Evolutionary conservation across 2,888 invertebrate genomes (phyloP), one percentile per base, ranked within the genome.

Genomic region (Eutolmus rufibarbis): DNA sequence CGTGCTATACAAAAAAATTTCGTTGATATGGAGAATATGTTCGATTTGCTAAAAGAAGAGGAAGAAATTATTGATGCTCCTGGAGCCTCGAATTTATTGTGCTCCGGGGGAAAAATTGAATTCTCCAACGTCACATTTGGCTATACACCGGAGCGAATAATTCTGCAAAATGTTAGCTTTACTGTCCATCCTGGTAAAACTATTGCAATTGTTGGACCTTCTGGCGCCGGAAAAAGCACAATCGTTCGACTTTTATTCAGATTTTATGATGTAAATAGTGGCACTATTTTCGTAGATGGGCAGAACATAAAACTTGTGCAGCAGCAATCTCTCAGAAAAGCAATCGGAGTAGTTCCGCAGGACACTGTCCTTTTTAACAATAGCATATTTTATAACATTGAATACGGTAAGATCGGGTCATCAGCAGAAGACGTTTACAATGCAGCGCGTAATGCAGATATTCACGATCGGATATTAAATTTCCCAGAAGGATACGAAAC

Each of bases 11-110:
- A 99, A 92, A 98, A 97, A 93, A 97, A 98, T 91, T 99, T 99
- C 91, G 96, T 99, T 23, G 99, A 99, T 91, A 99, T 99, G 99
- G 99, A 99, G 93, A 99, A 99, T 92, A 99, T 99, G 99, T 98
- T 99, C 92, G 98, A 99, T 90, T 93, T 99, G 89, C 94, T 99
- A 90, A 95, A 96, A 57, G 97, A 98, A 91, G 95, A 96, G 76
- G 95, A 96, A 86, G 98, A 99, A 93, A 95, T 99, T 34, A 94
- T 95, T 3, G 98, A 99, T 93, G 95, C 95, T 0, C 95, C 96
- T 0, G 96, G 96, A 86, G 98, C 98, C 9, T 94, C 95, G 0
- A 95, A 95, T 0, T 92, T 99, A 79, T 87, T 91, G 1, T 91
- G 92, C 5, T 90, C 91, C 8, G 94, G 95, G 86, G 97, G 97